Conservation (phyloP, 2,797 vertebrate species). For the Paguma larvata region DNA sequence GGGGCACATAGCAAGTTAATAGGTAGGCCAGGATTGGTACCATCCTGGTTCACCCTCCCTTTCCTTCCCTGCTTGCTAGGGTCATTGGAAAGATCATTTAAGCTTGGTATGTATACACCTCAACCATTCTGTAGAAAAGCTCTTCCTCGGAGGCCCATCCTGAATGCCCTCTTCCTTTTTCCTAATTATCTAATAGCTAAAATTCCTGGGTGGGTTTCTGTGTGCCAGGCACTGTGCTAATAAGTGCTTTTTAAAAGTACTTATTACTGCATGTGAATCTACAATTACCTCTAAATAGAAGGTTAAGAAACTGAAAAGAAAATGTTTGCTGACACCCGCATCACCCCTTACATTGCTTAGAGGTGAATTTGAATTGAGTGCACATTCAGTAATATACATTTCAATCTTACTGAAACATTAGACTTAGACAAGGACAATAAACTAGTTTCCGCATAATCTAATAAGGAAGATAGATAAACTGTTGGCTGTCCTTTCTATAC, state of each 20-base stretch:
- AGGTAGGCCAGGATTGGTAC: neutral
- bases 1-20: neutral
- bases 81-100: neutral
- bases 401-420: neutral
- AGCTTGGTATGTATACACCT: neutral
- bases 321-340: neutral
- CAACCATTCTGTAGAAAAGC: neutral
- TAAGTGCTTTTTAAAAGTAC: neutral
- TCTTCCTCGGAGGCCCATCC: neutral
- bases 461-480: neutral
- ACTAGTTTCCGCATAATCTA: neutral
- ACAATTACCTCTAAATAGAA: neutral
- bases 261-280: neutral
- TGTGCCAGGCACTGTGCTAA: neutral
- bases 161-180: neutral
- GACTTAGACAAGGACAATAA: neutral
- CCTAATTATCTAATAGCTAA: neutral
- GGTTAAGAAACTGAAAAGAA: neutral
- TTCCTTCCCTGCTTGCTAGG: neutral
- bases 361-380: neutral
- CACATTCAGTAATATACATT: neutral
- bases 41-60: neutral
- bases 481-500: neutral
- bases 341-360: neutral
- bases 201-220: neutral